A percentile compares a stretch with the other conserved stretches of the same genome.
These are phyloP conservation scores for Xenopus laevis DNA, from an alignment of 2,113 vertebrate species.

Conservation along the genomic window DNA sequence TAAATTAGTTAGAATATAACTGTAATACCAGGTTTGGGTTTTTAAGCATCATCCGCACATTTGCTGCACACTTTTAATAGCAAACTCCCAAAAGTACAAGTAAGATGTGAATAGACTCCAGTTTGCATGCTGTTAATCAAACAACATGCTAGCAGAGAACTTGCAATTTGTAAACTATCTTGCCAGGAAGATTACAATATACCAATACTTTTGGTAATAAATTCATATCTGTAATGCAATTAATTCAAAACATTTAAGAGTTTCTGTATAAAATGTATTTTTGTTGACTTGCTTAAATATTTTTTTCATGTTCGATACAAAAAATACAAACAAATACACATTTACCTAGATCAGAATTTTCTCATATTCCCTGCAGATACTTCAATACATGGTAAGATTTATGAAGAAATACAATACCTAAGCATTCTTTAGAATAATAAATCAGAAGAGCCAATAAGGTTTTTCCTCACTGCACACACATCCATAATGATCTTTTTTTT, in stretches of 20 bases:
- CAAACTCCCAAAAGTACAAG: no score
- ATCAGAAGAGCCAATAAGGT: background rate
- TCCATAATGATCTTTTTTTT: background rate
- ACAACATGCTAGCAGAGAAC: background rate
- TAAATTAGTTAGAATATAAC: no score
- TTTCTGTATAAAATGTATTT: background rate
- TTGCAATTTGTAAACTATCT: background rate
- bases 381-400: background rate
- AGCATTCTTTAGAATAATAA: no score
- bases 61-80: no score
- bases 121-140: background rate
- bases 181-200: background rate
- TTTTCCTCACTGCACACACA: background rate
- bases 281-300: background rate
- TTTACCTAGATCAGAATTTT: background rate
- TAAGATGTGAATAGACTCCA: no score
- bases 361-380: background rate
- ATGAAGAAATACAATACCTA: background rate
- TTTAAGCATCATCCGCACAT: no score
- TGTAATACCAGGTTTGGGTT: no score
- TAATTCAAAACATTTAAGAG: conserved; percentile 9
- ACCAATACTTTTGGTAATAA: background rate
- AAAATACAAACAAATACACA: no score
- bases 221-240: background rate
- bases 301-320: no score